A percentile compares a stretch with the other conserved stretches of the same genome.
phyloP scores from a whole-genome alignment of 2,888 invertebrate species.

The Adelognathus sp. region DNA sequence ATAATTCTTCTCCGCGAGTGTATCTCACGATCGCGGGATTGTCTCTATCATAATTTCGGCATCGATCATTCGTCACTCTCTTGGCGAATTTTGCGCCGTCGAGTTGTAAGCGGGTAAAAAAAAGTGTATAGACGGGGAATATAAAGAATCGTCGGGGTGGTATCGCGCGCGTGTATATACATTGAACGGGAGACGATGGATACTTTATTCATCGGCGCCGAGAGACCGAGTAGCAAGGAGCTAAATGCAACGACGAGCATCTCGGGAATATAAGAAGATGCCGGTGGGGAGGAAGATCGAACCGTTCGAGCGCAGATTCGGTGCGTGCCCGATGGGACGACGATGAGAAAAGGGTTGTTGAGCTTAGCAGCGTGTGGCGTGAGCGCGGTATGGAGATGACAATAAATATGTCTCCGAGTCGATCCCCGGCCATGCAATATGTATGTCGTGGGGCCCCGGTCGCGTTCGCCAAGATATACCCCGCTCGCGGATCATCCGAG shows the following conservation, averaged over 20 bases:
- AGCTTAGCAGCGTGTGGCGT: conserved; percentile 65
- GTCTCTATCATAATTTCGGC: conserved; percentile 67
- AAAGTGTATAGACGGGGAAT: conserved; percentile 54
- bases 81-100: conserved; percentile 4
- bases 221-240: background rate
- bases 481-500: conserved; percentile 33
- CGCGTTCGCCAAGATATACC: conserved; percentile 68
- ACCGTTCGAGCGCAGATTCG: conserved; percentile 30
- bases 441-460: conserved; percentile 72
- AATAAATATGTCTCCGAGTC: conserved; percentile 76
- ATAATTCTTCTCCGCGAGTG: background rate
- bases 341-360: conserved; percentile 42
- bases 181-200: conserved; percentile 54
- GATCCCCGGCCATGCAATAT: conserved; percentile 75
- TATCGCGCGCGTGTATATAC: conserved; percentile 62
- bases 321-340: conserved; percentile 4
- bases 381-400: conserved; percentile 74
- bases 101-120: conserved; percentile 39
- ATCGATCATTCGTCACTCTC: conserved; percentile 71
- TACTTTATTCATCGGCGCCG: conserved; percentile 72
- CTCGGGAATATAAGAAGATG: background rate
- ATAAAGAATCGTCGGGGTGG: conserved; percentile 44
- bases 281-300: background rate
- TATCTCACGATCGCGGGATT: too few relatives aligned
- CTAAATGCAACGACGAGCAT: background rate